Conservation (phyloP, 2,888 invertebrate species). For the Drosophila planitibia region DNA sequence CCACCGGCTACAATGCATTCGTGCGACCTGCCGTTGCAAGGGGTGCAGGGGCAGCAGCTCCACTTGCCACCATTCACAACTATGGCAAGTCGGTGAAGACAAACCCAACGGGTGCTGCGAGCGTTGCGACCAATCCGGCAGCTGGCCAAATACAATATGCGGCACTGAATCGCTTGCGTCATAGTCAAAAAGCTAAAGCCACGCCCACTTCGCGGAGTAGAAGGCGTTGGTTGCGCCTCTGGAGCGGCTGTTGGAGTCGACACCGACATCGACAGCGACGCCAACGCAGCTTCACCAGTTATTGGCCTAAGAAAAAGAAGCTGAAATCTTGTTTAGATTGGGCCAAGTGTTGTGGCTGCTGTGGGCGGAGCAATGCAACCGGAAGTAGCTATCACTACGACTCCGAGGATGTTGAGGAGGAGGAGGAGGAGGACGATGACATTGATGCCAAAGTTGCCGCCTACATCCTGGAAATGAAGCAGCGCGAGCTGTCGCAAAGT, state of each 20-base stretch:
- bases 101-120: conserved; percentile 25
- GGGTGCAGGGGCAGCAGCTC: conserved; percentile 22
- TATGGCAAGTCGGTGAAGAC: conserved; percentile 60
- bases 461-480: conserved; percentile 80
- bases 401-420: conserved; percentile 58
- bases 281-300: conserved; percentile 46
- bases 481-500: conserved; percentile 69
- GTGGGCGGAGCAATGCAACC: conserved; percentile 43
- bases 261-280: conserved; percentile 25
- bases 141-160: conserved; percentile 80
- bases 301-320: conserved; percentile 51
- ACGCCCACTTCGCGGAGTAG: conserved; percentile 15
- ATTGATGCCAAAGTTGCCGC: conserved; percentile 84
- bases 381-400: conserved; percentile 61
- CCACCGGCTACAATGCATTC: conserved; percentile 63
- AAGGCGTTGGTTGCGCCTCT: conserved; percentile 36
- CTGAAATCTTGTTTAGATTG: conserved; percentile 27
- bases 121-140: conserved; percentile 26
- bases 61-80: conserved; percentile 72
- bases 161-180: conserved; percentile 78
- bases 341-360: conserved; percentile 45
- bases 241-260: conserved; percentile 39
- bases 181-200: conserved; percentile 30
- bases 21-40: conserved; percentile 34
- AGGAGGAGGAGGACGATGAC: conserved; percentile 83